Conservation (phyloP, 2,113 vertebrate species). For the Hippocampus zosterae region DNA sequence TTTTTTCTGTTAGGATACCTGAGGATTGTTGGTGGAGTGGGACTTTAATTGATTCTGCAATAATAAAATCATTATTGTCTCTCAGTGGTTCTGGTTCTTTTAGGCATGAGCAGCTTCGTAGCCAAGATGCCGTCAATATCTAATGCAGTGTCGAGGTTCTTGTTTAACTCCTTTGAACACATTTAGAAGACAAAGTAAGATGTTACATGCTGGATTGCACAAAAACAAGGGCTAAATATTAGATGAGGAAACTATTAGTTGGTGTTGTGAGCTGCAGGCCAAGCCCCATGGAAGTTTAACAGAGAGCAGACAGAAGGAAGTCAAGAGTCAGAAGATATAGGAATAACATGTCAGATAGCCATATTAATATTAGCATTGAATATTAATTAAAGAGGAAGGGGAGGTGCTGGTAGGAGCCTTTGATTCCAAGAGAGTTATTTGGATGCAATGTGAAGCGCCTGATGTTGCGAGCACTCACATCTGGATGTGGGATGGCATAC, state of each 20-base stretch:
- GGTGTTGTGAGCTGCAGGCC: slow-evolving; percentile 31
- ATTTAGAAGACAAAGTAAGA: background rate
- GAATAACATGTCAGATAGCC: slow-evolving; percentile 49
- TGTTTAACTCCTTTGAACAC: background rate
- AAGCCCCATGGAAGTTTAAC: slow-evolving; percentile 46
- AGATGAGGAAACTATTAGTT: background rate
- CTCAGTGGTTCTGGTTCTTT: background rate
- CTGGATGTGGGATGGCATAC: slow-evolving; percentile 93
- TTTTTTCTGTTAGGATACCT: no score
- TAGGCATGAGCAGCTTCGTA: background rate
- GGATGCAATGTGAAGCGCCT: slow-evolving; percentile 34
- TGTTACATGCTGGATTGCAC: background rate
- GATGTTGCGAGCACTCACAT: slow-evolving; percentile 81
- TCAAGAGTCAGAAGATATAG: slow-evolving; percentile 44
- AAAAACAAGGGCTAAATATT: background rate
- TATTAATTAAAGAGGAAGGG: slow-evolving; percentile 82
- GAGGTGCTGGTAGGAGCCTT: slow-evolving; percentile 20
- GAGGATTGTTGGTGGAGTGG: background rate
- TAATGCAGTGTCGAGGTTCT: background rate
- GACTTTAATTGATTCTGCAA: background rate
- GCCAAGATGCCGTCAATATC: background rate
- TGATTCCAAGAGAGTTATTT: slow-evolving; percentile 24
- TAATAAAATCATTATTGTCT: background rate
- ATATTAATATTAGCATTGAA: slow-evolving; percentile 91
- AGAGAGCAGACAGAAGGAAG: slow-evolving; percentile 34